A percentile compares a stretch with the other conserved stretches of the same genome.
Evolutionary conservation across 2,113 vertebrate species (phyloP).

Genomic region (Xenopus borealis): DNA sequence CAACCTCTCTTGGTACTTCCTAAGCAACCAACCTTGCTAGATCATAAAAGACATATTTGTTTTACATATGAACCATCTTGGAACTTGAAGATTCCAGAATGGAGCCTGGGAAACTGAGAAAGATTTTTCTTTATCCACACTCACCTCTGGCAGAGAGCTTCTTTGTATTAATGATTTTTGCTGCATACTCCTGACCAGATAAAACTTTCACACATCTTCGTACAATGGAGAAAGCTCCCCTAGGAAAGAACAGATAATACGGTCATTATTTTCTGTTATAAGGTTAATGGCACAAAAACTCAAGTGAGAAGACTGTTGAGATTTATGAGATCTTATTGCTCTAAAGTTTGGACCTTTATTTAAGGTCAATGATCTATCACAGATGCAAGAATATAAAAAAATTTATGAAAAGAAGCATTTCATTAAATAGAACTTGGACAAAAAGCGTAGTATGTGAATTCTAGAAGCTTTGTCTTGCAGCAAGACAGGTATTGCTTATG

Average conservation of each 20-base stretch:
- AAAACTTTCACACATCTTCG: slow-evolving; percentile 77
- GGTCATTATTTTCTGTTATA: slow-evolving; percentile 1
- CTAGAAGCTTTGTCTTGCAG: too few relatives aligned
- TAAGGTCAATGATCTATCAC: background rate
- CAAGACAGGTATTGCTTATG: too few relatives aligned
- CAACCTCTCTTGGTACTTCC: too few relatives aligned
- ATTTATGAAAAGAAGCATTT: too few relatives aligned
- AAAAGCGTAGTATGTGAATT: too few relatives aligned
- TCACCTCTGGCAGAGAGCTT: slow-evolving; percentile 77
- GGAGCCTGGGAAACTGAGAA: too few relatives aligned
- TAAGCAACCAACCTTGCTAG: too few relatives aligned
- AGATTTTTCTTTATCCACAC: slow-evolving; percentile 16
- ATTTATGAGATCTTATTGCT: background rate
- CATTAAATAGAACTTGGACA: too few relatives aligned
- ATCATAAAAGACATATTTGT: too few relatives aligned
- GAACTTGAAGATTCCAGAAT: too few relatives aligned
- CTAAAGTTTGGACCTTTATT: background rate
- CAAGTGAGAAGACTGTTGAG: background rate
- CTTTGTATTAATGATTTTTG: slow-evolving; percentile 82
- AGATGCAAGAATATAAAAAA: background rate
- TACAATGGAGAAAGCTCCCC: slow-evolving; percentile 78
- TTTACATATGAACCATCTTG: too few relatives aligned
- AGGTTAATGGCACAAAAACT: background rate
- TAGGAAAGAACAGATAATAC: slow-evolving; percentile 48
- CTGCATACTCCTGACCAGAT: slow-evolving; percentile 76